A percentile compares a stretch with the other conserved stretches of the same genome.
phyloP scores from a whole-genome alignment of 2,113 vertebrate species.

The Chelonoidis abingdonii region DNA sequence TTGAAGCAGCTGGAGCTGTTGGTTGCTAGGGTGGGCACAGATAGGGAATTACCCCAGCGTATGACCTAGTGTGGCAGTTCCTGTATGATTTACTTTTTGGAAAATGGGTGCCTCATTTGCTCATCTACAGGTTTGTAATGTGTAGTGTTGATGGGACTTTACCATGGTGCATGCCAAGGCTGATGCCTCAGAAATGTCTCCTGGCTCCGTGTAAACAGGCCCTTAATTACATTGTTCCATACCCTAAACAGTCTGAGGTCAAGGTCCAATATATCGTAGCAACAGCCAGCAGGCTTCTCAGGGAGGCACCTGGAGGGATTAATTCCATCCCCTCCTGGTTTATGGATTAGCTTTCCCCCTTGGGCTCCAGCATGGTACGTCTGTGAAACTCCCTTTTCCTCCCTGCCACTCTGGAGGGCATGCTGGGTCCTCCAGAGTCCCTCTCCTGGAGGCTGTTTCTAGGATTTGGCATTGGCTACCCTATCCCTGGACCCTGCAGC shows the following conservation, averaged over 20 bases:
- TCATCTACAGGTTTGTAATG: too few species aligned
- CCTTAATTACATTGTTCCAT: too few species aligned
- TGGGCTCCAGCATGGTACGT: too few species aligned
- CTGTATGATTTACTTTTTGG: neutral
- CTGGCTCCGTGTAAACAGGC: accelerated
- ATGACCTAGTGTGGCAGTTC: neutral
- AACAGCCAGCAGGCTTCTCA: too few species aligned
- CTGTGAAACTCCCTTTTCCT: too few species aligned
- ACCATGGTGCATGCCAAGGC: neutral
- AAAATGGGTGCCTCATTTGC: neutral
- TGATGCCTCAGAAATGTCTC: neutral
- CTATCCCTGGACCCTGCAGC: neutral
- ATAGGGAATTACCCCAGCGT: neutral
- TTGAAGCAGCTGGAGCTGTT: neutral
- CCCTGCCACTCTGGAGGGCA: too few species aligned
- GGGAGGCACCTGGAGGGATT: neutral
- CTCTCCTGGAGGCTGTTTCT: accelerated
- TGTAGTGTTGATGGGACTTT: neutral
- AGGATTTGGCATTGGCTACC: accelerated
- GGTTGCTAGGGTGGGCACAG: too few species aligned
- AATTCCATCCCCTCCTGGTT: neutral
- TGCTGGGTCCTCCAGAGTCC: too few species aligned
- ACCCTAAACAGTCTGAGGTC: too few species aligned
- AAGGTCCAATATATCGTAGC: too few species aligned
- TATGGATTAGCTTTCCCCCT: too few species aligned